phyloP scores from a whole-genome alignment of 2,888 invertebrate species.

The Frankliniella intonsa region DNA sequence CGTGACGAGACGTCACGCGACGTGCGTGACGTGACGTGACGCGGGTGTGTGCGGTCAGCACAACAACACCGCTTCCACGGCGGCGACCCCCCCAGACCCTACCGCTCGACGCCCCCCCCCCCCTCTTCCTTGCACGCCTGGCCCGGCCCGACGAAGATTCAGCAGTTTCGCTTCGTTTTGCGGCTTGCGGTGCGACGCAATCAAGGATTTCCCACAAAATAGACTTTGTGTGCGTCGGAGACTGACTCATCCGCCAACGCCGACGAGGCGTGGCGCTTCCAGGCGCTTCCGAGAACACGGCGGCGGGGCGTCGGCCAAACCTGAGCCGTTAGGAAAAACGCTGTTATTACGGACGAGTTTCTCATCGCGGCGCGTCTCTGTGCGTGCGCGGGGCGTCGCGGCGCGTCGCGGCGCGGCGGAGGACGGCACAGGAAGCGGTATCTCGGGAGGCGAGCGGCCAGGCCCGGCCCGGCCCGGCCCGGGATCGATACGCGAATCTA shows the following conservation, averaged over 20 bases:
- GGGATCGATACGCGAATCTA: too few relatives aligned
- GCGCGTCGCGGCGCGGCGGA: too few relatives aligned
- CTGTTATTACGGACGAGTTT: too few relatives aligned
- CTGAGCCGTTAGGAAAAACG: too few relatives aligned
- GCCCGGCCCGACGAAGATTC: background rate
- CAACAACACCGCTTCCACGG: background rate
- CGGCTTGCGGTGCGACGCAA: slow-evolving; percentile 21
- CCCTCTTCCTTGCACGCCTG: background rate
- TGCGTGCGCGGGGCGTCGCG: too few relatives aligned
- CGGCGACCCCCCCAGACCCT: background rate
- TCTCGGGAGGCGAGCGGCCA: too few relatives aligned
- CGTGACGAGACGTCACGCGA: too few relatives aligned
- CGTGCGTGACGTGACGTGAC: too few relatives aligned
- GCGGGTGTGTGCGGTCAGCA: too few relatives aligned
- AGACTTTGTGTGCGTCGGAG: background rate
- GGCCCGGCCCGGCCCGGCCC: too few relatives aligned
- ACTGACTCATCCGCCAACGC: background rate
- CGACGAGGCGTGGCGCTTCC: background rate
- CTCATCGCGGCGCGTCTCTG: too few relatives aligned
- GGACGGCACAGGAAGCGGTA: too few relatives aligned
- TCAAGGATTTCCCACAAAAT: slow-evolving; percentile 18
- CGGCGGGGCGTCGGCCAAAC: background rate
- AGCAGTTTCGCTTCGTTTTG: background rate
- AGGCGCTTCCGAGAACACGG: background rate
- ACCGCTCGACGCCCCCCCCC: background rate